Conservation (phyloP, 2,113 vertebrate species). For the Dolichallabes microphthalmus region DNA sequence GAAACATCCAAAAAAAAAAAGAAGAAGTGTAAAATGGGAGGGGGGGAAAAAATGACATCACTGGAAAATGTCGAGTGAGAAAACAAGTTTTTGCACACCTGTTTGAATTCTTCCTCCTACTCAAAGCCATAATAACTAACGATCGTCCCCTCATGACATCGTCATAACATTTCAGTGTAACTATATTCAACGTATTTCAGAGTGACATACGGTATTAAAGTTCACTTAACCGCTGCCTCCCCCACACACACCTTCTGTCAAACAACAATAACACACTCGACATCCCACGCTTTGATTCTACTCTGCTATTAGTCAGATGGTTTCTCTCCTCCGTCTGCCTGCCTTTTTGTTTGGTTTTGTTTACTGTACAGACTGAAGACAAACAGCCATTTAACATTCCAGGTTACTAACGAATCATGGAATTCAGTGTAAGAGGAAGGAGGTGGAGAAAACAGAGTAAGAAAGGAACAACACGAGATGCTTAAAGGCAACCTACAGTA, state of each 20-base stretch:
- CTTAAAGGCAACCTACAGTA: neutral
- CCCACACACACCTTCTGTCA: constrained; percentile 59
- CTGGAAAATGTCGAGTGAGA: neutral
- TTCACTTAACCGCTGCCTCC: neutral
- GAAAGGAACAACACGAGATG: neutral
- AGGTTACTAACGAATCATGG: constrained; percentile 60
- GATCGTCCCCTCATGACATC: neutral
- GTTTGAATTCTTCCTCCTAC: neutral
- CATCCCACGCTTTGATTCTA: constrained; percentile 38
- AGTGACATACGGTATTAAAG: neutral
- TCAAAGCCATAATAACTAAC: neutral
- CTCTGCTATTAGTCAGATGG: constrained; percentile 61
- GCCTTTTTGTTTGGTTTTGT: neutral
- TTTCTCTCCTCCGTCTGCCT: constrained; percentile 15
- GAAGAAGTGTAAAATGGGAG: too few species aligned
- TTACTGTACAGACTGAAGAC: constrained; percentile 46
- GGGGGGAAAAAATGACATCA: too few species aligned
- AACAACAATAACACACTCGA: constrained; percentile 57
- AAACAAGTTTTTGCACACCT: neutral
- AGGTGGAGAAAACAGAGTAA: neutral
- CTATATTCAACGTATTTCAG: neutral
- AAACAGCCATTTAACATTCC: constrained; percentile 55
- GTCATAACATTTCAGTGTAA: neutral
- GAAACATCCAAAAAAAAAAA: too few species aligned
- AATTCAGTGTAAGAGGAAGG: constrained; percentile 49